phyloP scores from a whole-genome alignment of 2,113 vertebrate species.

The Struthidea cinerea region DNA sequence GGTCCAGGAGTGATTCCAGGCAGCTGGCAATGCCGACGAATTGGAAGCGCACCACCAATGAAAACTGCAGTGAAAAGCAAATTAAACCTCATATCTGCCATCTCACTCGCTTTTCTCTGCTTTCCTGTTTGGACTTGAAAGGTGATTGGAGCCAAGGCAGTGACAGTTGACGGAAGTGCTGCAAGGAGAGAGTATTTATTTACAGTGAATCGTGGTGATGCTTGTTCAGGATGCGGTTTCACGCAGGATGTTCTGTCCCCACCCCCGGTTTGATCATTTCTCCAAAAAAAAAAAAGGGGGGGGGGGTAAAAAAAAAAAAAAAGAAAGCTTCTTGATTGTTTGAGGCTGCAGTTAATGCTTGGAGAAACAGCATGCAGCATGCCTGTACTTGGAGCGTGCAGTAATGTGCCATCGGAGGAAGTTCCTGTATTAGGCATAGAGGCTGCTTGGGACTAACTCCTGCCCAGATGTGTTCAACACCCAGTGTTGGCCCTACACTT shows the following conservation, averaged over 20 bases:
- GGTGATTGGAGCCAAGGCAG: slow-evolving; percentile 92
- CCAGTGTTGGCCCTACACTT: slow-evolving; percentile 10
- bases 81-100: slow-evolving; percentile 94
- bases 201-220: slow-evolving; percentile 93
- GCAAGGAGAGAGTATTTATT: slow-evolving; percentile 95
- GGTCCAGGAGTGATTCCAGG: slow-evolving; percentile 83
- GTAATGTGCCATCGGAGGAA: slow-evolving; percentile 59
- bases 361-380: slow-evolving; percentile 75
- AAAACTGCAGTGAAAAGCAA: slow-evolving; percentile 91
- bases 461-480: slow-evolving; percentile 48
- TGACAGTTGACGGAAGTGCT: slow-evolving; percentile 97
- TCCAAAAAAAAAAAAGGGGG: slow-evolving; percentile 43
- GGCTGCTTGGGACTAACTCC: slow-evolving; percentile 62
- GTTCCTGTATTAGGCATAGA: slow-evolving; percentile 72
- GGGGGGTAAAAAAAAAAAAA: background rate
- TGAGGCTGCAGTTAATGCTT: slow-evolving; percentile 59
- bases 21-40: slow-evolving; percentile 81
- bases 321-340: slow-evolving; percentile 71
- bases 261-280: slow-evolving; percentile 83
- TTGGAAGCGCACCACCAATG: slow-evolving; percentile 82
- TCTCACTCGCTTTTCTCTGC: slow-evolving; percentile 88
- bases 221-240: slow-evolving; percentile 99
- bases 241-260: slow-evolving; percentile 92
- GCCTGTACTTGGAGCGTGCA: slow-evolving; percentile 70
- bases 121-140: slow-evolving; percentile 99